phyloP scores from a whole-genome alignment of 2,888 invertebrate genomes.

The Buathra laborator region DNA sequence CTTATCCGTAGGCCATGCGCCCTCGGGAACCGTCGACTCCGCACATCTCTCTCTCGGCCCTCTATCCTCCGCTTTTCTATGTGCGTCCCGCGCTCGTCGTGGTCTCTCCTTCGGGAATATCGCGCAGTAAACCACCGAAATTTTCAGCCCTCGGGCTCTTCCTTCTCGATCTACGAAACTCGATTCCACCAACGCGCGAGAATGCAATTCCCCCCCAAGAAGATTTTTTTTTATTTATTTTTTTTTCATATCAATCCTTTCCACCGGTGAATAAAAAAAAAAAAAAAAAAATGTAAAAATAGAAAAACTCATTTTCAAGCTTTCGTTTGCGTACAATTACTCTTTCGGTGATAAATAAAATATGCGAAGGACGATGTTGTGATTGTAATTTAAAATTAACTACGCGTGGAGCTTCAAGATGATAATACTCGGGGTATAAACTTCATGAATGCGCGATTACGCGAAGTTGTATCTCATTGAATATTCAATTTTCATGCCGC shows the following conservation, averaged over 20 bases:
- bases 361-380: no score
- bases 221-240: background rate
- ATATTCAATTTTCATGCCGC: no score
- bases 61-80: background rate
- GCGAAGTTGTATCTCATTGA: no score
- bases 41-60: background rate
- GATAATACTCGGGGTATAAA: no score
- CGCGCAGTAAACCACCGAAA: background rate
- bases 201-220: background rate
- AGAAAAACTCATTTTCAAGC: no score
- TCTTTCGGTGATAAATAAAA: no score
- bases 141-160: background rate
- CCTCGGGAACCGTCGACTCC: constrained; percentile 21
- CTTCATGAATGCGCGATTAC: no score
- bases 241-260: background rate
- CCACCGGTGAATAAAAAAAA: no score
- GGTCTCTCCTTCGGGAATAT: constrained; percentile 5
- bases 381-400: no score
- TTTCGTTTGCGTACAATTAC: no score
- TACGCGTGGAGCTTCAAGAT: no score
- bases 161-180: background rate
- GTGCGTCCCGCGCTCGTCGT: constrained; percentile 11
- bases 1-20: constrained; percentile 50
- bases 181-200: background rate
- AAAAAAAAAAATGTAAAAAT: no score